Conservation (phyloP, 1,140 invertebrate genomes). For the Mactra quadrangularis region DNA sequence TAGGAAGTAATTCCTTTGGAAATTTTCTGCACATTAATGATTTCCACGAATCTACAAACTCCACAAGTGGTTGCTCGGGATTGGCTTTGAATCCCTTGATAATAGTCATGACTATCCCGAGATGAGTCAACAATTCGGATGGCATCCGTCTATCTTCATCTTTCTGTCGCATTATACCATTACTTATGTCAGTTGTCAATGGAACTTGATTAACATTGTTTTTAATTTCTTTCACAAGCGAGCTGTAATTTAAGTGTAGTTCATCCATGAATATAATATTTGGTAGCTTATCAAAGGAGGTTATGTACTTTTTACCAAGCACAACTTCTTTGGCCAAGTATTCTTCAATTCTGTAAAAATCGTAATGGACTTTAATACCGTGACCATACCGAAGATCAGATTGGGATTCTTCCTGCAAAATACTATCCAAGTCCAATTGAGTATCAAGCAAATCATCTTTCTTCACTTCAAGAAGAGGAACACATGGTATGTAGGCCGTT, state of each 20-base stretch:
- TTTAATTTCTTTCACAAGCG: constrained; percentile 14
- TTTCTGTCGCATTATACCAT: constrained; percentile 5
- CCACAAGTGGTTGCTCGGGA: constrained; percentile 17
- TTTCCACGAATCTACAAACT: constrained; percentile 32
- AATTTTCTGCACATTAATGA: background rate
- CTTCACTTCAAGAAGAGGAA: constrained; percentile 18
- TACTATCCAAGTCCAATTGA: background rate
- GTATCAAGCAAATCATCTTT: constrained; percentile 37
- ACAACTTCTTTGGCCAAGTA: constrained; percentile 1
- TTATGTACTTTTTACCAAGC: background rate
- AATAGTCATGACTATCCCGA: constrained; percentile 35
- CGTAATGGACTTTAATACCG: constrained; percentile 16
- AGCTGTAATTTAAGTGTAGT: constrained; percentile 24
- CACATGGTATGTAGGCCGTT: background rate
- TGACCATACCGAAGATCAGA: constrained; percentile 20
- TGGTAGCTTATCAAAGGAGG: background rate
- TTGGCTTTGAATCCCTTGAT: constrained; percentile 27
- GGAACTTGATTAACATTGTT: constrained; percentile 3
- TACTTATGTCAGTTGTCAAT: constrained; percentile 5
- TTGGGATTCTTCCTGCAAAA: constrained; percentile 13
- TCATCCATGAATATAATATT: constrained; percentile 50
- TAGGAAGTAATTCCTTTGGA: constrained; percentile 45
- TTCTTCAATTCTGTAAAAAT: constrained; percentile 43
- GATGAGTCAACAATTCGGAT: constrained; percentile 12
- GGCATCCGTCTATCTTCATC: constrained; percentile 10